These are phyloP conservation scores for Ctenopoma multispine DNA, from an alignment of 2,797 vertebrate species.

Conservation along the genomic window DNA sequence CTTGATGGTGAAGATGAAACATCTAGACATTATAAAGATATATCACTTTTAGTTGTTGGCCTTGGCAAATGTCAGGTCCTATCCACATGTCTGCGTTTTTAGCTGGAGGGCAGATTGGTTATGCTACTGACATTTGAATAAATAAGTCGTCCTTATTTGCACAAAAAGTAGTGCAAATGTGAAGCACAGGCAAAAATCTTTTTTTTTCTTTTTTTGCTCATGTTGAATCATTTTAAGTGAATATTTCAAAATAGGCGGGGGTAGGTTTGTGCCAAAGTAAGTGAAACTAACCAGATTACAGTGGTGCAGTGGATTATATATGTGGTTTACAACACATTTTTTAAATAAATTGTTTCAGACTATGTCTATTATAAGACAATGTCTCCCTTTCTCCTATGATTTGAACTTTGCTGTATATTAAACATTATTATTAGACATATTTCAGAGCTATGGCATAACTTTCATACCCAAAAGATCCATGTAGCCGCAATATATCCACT, in stretches of 20 bases:
- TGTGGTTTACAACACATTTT: no score
- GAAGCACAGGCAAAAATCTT: not conserved
- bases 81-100: conserved; percentile 30
- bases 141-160: conserved; percentile 34
- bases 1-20: conserved; percentile 22
- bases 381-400: not conserved
- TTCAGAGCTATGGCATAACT: conserved; percentile 14
- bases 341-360: not conserved
- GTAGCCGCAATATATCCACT: conserved; percentile 19
- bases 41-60: conserved; percentile 26
- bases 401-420: conserved; percentile 49
- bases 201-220: no score
- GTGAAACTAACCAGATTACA: conserved; percentile 10
- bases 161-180: not conserved
- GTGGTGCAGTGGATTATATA: not conserved
- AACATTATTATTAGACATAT: no score
- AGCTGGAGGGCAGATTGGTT: conserved; percentile 27
- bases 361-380: not conserved
- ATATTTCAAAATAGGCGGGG: not conserved
- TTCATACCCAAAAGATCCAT: conserved; percentile 12
- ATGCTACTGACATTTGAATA: conserved; percentile 49
- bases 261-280: not conserved
- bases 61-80: conserved; percentile 51
- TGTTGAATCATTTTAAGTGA: not conserved
- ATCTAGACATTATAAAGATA: conserved; percentile 17